phyloP scores from a whole-genome alignment of 1,140 invertebrate species.

The Calephelis virginiensis region DNA sequence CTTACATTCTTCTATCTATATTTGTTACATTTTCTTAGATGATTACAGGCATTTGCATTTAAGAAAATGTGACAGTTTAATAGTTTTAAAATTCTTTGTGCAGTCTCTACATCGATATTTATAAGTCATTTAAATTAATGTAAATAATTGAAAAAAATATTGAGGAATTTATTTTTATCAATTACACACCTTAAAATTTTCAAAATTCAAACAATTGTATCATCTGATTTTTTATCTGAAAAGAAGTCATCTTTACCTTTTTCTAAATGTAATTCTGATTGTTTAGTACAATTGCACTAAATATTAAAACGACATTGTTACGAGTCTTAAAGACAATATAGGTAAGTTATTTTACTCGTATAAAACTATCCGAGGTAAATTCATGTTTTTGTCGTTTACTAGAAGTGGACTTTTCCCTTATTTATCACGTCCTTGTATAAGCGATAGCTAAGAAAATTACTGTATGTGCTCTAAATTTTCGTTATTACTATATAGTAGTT shows the following conservation, averaged over 20 bases:
- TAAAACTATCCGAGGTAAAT: constrained; percentile 12
- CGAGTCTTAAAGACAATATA: constrained; percentile 14
- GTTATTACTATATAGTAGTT: constrained; percentile 54
- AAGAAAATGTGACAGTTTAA: background rate
- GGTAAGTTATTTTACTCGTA: constrained; percentile 11
- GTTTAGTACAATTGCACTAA: background rate
- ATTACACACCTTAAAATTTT: constrained; percentile 19
- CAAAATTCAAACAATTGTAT: constrained; percentile 25
- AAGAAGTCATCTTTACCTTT: constrained; percentile 53
- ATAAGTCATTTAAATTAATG: background rate
- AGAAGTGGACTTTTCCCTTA: constrained; percentile 37
- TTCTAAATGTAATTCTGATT: constrained; percentile 30
- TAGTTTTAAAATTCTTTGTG: constrained; percentile 22
- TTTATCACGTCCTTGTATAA: constrained; percentile 56
- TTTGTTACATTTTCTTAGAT: background rate
- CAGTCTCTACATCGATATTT: constrained; percentile 6
- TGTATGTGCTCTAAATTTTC: constrained; percentile 30
- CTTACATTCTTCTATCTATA: background rate
- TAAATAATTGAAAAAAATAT: constrained; percentile 30
- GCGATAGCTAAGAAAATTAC: constrained; percentile 47
- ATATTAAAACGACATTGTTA: background rate
- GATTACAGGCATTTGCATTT: background rate
- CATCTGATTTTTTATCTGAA: background rate
- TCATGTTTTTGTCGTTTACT: constrained; percentile 33
- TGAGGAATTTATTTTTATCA: constrained; percentile 36